A percentile compares a stretch with the other conserved stretches of the same genome.
Evolutionary conservation across 37 sponge, comb jelly and placozoan genomes (phyloP).

Genomic region (Halisarca cf. caerulea): DNA sequence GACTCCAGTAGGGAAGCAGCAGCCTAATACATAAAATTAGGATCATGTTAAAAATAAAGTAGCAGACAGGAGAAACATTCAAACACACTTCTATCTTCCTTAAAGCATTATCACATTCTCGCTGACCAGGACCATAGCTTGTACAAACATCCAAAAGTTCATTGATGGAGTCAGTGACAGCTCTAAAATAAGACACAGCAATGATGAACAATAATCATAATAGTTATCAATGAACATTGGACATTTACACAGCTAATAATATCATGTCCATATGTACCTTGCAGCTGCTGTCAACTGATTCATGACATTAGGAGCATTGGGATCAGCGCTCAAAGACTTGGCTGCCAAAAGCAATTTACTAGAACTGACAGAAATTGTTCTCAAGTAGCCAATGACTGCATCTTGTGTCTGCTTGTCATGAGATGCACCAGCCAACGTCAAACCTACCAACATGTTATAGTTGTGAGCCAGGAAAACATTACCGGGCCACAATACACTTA

Average conservation of each 20-base stretch:
- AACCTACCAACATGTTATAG: conserved; percentile 30
- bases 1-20: conserved; percentile 72
- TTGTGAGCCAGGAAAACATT: not conserved
- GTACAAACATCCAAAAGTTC: conserved; percentile 89
- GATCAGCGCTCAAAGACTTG: conserved; percentile 91
- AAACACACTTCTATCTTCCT: conserved; percentile 90
- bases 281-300: conserved; percentile 91
- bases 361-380: conserved; percentile 74
- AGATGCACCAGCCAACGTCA: conserved; percentile 86
- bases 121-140: conserved; percentile 91
- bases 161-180: conserved; percentile 97
- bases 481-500: not conserved
- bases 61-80: not conserved
- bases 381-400: conserved; percentile 71
- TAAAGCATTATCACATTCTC: conserved; percentile 97
- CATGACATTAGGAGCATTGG: conserved; percentile 96
- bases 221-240: not conserved
- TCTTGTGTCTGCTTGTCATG: conserved; percentile 69
- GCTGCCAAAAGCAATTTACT: conserved; percentile 87
- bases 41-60: no score
- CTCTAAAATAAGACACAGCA: conserved; percentile 27
- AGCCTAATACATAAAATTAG: conserved; percentile 51
- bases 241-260: not conserved
- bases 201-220: no score
- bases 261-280: conserved; percentile 7